Evolutionary conservation across 2,113 vertebrate genomes (phyloP).

Genomic region (Herpetotheres cachinnans): DNA sequence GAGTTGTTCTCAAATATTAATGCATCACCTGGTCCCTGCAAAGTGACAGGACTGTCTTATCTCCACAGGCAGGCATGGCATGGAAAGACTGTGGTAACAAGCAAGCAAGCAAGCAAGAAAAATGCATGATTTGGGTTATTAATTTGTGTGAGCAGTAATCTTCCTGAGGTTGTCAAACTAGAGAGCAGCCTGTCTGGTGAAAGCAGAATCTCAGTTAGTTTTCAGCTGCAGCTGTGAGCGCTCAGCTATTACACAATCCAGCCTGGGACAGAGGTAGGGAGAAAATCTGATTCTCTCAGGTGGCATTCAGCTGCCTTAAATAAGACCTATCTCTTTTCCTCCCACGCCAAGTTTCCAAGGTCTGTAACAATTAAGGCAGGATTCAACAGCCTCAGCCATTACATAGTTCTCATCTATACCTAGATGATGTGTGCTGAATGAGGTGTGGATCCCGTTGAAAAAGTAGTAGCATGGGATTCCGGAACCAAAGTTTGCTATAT

Average conservation of each 20-base stretch:
- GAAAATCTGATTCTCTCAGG: not conserved
- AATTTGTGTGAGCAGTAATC: not conserved
- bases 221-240: not conserved
- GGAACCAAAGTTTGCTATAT: not conserved
- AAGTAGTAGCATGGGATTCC: not conserved
- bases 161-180: not conserved
- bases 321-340: not conserved
- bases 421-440: not conserved
- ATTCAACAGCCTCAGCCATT: not conserved
- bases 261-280: not conserved
- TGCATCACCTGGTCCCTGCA: not conserved
- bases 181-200: not conserved
- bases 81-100: not conserved
- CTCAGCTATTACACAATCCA: not conserved
- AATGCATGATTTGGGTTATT: not conserved
- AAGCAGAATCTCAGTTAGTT: not conserved
- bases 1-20: not conserved
- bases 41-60: not conserved
- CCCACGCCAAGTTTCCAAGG: not conserved
- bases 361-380: not conserved
- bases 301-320: not conserved
- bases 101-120: not conserved
- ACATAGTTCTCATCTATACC: not conserved
- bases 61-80: not conserved
- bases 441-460: not conserved